phyloP scores from a whole-genome alignment of 2,888 invertebrate species.

The Mechanitis messenoides region DNA sequence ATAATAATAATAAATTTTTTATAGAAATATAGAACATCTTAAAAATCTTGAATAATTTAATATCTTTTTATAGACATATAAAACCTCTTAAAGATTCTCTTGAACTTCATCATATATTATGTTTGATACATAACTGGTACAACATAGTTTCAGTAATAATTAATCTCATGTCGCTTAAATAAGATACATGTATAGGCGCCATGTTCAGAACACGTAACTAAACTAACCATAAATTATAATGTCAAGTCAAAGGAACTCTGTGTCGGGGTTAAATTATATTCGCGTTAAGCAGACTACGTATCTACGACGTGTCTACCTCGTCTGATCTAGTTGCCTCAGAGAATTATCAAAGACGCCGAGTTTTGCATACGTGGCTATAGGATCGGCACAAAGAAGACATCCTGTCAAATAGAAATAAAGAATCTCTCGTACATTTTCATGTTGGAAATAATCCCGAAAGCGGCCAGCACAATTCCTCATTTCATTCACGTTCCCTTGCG shows the following conservation, averaged over 20 bases:
- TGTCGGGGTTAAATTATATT: slow-evolving; percentile 37
- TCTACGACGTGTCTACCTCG: slow-evolving; percentile 21
- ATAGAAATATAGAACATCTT: no score
- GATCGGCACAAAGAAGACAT: slow-evolving; percentile 42
- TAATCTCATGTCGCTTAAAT: slow-evolving; percentile 43
- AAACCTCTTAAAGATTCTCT: no score
- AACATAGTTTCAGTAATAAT: slow-evolving; percentile 39
- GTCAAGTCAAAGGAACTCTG: slow-evolving; percentile 41
- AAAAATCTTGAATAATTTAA: no score
- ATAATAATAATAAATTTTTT: no score
- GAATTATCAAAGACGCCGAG: slow-evolving; percentile 18
- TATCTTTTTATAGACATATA: no score
- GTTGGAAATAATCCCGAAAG: slow-evolving; percentile 72
- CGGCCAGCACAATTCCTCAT: slow-evolving; percentile 73
- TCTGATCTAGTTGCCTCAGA: slow-evolving; percentile 15
- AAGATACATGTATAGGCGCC: slow-evolving; percentile 39
- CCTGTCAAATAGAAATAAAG: slow-evolving; percentile 66
- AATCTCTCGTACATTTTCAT: slow-evolving; percentile 62
- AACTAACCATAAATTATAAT: slow-evolving; percentile 49
- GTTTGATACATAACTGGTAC: neutral
- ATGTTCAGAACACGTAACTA: slow-evolving; percentile 42
- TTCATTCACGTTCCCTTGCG: slow-evolving; percentile 76
- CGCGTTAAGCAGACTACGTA: slow-evolving; percentile 25
- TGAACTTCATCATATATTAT: neutral
- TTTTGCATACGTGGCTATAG: slow-evolving; percentile 25